Percentiles rank a stretch among this genome's conserved stretches.
Conservation (phyloP, 2,888 invertebrate genomes). For the Clanis bilineata region DNA sequence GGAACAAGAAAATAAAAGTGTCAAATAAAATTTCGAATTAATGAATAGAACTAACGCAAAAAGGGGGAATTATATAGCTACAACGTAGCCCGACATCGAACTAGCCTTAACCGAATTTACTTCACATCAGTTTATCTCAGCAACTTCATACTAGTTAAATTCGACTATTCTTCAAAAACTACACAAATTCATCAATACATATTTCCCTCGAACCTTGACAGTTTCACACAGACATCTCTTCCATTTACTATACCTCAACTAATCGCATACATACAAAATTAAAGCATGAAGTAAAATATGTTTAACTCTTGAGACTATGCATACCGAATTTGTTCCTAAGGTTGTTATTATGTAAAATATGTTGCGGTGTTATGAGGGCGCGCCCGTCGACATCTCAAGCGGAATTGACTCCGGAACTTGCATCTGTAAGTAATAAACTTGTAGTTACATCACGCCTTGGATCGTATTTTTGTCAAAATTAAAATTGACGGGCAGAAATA, state of each 20-base stretch:
- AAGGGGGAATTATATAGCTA: too few species aligned
- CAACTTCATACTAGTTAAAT: too few species aligned
- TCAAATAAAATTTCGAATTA: too few species aligned
- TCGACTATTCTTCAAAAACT: neutral
- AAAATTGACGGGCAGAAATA: neutral
- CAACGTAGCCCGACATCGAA: too few species aligned
- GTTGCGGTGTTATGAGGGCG: constrained; percentile 67
- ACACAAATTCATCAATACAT: neutral
- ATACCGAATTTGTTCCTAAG: constrained; percentile 77
- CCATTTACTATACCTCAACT: constrained; percentile 28
- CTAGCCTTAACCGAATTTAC: too few species aligned
- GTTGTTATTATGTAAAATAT: constrained; percentile 48
- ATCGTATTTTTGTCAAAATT: neutral
- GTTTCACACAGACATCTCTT: constrained; percentile 34
- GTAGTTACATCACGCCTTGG: neutral
- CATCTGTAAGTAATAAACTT: constrained; percentile 36
- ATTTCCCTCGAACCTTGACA: neutral
- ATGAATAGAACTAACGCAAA: too few species aligned
- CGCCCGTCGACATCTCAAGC: constrained; percentile 64
- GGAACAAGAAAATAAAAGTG: too few species aligned
- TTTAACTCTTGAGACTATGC: constrained; percentile 67
- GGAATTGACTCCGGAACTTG: constrained; percentile 56
- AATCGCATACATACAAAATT: constrained; percentile 53
- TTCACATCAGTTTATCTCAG: too few species aligned
- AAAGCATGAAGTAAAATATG: constrained; percentile 75